Evolutionary conservation across 1,140 invertebrate species (phyloP), one percentile per base, ranked within the genome.

Genomic region (Zaprionus tsacasi): DNA sequence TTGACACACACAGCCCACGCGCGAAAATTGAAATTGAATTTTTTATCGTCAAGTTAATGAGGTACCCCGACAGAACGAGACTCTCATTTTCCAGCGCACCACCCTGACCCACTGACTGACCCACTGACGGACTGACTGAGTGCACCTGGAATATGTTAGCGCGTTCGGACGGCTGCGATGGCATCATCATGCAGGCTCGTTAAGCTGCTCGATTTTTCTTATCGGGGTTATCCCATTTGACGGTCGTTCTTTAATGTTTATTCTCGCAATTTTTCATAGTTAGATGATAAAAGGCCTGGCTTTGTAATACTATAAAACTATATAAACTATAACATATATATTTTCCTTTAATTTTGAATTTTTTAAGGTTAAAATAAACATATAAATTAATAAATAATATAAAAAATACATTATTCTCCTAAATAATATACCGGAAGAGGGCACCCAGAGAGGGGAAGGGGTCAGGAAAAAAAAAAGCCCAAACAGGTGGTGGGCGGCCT

Each of bases 131-230:
- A 66, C 66, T 63, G 36, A 57, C 30, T 4, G 6, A 40, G n/a
- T 48, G 25, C 56, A 60, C 25, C 61, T 40, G 33, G 35, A 35
- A 35, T 10, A 21, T 21, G 21, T 21, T 21, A 35, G 33, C 7
- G 6, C 1, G 33, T 4, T 35, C 10, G 33, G 33, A 8, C 17
- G 8, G 17, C 45, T 21, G 3, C 55, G 59, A 88, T 88, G 71
- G 81, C 86, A 79, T 86, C 82, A 86, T 86, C 81, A 43, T 10
- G 6, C 33, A 35, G 27, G 27, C 27, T 27, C 52, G 27, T 27
- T 58, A n/a, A 15, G 40, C 40, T 15, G 55, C n/a, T 38, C n/a
- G 12, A 5, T 11, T 12, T 6, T 30, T 27, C 25, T 30, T 30
- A 30, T 30, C 27, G 27, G 3, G 27, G 27, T 4, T 30, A 30